Percentiles rank a stretch among this genome's conserved stretches.
These are phyloP conservation scores for Athalia rosae DNA, from an alignment of 2,888 invertebrate species.

Conservation along the genomic window DNA sequence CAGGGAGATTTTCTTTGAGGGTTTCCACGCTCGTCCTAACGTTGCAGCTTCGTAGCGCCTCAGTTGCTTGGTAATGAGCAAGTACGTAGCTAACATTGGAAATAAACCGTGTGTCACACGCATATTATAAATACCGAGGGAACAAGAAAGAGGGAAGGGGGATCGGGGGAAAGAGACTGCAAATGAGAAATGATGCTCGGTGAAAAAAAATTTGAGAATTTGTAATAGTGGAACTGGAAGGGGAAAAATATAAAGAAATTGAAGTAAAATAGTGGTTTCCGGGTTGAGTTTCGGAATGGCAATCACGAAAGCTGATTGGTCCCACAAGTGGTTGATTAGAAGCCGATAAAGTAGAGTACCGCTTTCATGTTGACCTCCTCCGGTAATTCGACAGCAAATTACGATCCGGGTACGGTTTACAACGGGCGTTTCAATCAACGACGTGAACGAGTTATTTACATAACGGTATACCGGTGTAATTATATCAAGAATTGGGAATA, in stretches of 20 bases:
- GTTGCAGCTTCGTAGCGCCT: not conserved
- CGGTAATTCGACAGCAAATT: slow-evolving; percentile 29
- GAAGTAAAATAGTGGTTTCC: not conserved
- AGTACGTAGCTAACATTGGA: slow-evolving; percentile 10
- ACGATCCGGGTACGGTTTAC: not conserved
- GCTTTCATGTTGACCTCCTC: slow-evolving; percentile 41
- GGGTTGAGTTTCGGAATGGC: slow-evolving; percentile 31
- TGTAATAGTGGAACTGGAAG: not conserved
- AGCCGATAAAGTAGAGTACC: slow-evolving; percentile 42
- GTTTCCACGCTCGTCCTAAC: not conserved
- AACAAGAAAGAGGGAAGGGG: not conserved
- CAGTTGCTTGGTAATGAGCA: not conserved
- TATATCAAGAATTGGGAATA: slow-evolving; percentile 40
- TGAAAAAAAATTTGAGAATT: not conserved
- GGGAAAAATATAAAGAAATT: not conserved
- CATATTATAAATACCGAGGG: too few relatives aligned
- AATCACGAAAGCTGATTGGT: slow-evolving; percentile 47
- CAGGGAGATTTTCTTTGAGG: not conserved
- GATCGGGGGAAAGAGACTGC: not conserved
- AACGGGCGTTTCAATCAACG: slow-evolving; percentile 41
- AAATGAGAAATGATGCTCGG: not conserved
- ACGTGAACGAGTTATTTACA: slow-evolving; percentile 42
- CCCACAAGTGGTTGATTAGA: slow-evolving; percentile 49
- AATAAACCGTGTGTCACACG: not conserved
- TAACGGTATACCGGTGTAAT: slow-evolving; percentile 36